Evolutionary conservation across 2,888 invertebrate genomes (phyloP), one percentile per base, ranked within the genome.

Genomic region (Prosopocoilus inquinatus): DNA sequence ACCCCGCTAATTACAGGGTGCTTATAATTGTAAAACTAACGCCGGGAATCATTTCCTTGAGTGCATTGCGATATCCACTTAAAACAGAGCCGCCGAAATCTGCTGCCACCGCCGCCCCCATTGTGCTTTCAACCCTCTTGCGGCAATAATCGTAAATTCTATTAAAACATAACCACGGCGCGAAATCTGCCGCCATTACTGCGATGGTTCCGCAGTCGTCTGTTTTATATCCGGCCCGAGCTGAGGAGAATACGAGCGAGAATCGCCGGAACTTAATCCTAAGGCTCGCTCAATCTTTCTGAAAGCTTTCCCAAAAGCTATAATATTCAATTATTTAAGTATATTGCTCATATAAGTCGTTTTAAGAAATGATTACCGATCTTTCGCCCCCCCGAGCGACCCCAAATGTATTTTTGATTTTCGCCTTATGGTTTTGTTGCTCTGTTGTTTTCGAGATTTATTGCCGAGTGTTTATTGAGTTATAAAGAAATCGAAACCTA

Each of bases 141-240:
- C 70, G 67, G 76, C 75, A 75, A 77, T 78, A 78, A 77, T 73
- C 78, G 78, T 78, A 78, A 78, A 78, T 78, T 78, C 77, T 78
- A 78, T 78, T 78, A 78, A 78, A 78, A 77, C 78, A 78, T 78
- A 78, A 78, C 77, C 78, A 76, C 77, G 73, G 76, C 76, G 76
- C 73, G 76, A 77, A 77, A 78, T 78, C 78, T 78, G 78, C 78
- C 75, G 74, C 77, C 76, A 77, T 77, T 76, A 76, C 72, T 67
- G 66, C 68, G 73, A 72, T 73, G 73, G 69, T 72, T 73, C 73
- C 70, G 70, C 73, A 73, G 73, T 74, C 75, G 70, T 76, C 76
- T 76, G 76, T 71, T 76, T 77, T 76, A 75, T 75, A 68, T 75
- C 71, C 66, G 56, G 12, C 20, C 32, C n/a, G 15, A 35, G 44